Conservation (phyloP, 2,113 vertebrate genomes). For the Tachuris rubrigastra region DNA sequence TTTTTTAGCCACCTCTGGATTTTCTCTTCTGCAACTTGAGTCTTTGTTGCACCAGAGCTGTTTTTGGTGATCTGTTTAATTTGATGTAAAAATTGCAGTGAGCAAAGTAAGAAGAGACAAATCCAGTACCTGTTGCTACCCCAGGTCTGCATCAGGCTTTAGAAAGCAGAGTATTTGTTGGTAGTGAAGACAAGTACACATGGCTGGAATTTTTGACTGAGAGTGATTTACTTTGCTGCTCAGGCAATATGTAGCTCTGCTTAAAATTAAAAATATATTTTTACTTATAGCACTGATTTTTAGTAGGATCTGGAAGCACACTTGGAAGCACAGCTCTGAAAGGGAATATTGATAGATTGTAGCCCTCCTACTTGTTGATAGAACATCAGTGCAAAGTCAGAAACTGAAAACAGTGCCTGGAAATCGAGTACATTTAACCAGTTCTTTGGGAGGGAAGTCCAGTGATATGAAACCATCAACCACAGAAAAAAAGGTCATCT, state of each 20-base stretch:
- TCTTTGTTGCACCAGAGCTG: background rate
- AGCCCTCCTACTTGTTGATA: background rate
- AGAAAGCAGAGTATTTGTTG: background rate
- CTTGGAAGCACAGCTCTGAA: background rate
- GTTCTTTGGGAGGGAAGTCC: background rate
- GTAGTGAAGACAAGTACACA: background rate
- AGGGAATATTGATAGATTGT: background rate
- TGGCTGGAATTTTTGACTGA: background rate
- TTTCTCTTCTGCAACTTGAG: background rate
- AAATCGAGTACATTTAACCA: background rate
- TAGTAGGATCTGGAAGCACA: background rate
- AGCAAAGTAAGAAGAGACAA: background rate
- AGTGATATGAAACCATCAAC: background rate
- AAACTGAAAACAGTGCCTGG: background rate
- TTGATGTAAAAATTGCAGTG: background rate
- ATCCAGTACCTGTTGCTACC: background rate
- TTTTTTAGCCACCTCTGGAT: background rate
- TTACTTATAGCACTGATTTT: background rate
- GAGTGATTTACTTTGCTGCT: background rate
- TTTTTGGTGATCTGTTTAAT: background rate
- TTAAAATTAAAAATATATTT: background rate
- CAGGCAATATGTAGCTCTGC: background rate
- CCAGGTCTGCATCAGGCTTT: background rate
- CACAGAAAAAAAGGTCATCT: background rate
- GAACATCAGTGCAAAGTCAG: background rate